Evolutionary conservation across 2,113 vertebrate species (phyloP), one percentile per base, ranked within the genome.

Genomic region (Hepsetus odoe): DNA sequence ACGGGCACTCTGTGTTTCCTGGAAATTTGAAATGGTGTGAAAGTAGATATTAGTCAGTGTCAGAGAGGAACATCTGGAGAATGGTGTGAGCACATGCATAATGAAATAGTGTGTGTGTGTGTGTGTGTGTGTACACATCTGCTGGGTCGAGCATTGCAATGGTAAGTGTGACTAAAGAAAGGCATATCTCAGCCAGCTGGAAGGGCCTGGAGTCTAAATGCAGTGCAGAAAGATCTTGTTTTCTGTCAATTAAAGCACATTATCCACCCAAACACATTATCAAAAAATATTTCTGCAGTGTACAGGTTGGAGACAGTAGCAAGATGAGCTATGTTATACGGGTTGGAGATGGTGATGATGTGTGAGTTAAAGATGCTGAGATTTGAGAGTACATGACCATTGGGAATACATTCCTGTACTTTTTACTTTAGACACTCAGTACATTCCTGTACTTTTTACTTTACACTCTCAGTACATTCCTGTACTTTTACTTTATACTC

Each of bases 121-220:
- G 55, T 12, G 14, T 58, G 55, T 58, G 55, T 58, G 55, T 58
- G 9, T 58, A 58, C 22, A 58, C 55, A 28, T 58, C 55, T 58
- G 55, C 55, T 26, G 24, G 2, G 24, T 26, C 12, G 24, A 28
- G 55, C 24, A n/a, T 58, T 11, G 55, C 22, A 2, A 12, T 58
- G 55, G 55, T 28, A 14, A 58, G 55, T 58, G 55, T 58, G 55
- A 58, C 55, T 58, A 58, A 59, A 59, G 56, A 30, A 26, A 30
- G 28, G 56, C 28, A 28, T 59, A 26, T 30, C 7, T 59, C 24
- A 13, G 28, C 56, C 28, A 28, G 56, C 56, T 59, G 56, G 24
- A 26, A 59, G 26, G 2, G 20, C 51, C n/a, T 55, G 51, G 51
- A 22, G 9, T 11, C 0, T 9, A 22, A 28, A 22, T 59, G 6